Evolutionary conservation across 2,888 invertebrate species (phyloP).

Genomic region (Eupeodes latifasciatus): DNA sequence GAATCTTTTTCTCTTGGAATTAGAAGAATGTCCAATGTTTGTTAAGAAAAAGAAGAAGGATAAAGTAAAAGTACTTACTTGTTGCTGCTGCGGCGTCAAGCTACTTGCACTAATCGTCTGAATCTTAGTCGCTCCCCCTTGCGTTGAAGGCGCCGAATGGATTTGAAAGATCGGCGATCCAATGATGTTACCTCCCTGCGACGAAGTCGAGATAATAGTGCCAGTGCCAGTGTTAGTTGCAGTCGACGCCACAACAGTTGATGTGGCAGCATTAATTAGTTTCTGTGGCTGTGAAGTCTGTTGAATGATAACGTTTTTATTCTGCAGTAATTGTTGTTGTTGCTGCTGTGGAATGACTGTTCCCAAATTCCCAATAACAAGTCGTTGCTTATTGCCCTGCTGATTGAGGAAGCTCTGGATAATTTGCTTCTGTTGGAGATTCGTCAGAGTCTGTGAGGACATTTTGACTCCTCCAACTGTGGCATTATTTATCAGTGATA

Average conservation of each 20-base stretch:
- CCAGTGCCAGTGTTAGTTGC: conserved; percentile 62
- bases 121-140: conserved; percentile 78
- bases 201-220: conserved; percentile 65
- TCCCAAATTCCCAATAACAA: conserved; percentile 66
- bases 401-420: conserved; percentile 80
- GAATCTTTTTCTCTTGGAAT: too few relatives aligned
- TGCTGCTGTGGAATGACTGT: conserved; percentile 73
- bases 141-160: conserved; percentile 75
- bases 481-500: conserved; percentile 77
- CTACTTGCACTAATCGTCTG: conserved; percentile 81
- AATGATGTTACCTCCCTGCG: conserved; percentile 58
- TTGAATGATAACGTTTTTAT: conserved; percentile 77
- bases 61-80: conserved; percentile 75
- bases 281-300: conserved; percentile 80
- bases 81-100: conserved; percentile 82
- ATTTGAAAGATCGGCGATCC: conserved; percentile 78
- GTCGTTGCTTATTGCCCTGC: conserved; percentile 68
- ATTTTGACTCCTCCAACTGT: conserved; percentile 79
- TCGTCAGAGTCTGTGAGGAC: conserved; percentile 82
- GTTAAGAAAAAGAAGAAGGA: neutral
- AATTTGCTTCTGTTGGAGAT: conserved; percentile 82
- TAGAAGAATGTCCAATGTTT: neutral
- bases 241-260: conserved; percentile 75
- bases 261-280: conserved; percentile 72
- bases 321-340: conserved; percentile 65